Percentiles rank a stretch among this genome's conserved stretches.
Evolutionary conservation across 2,113 vertebrate genomes (phyloP).

Genomic region (Megaleporinus macrocephalus): DNA sequence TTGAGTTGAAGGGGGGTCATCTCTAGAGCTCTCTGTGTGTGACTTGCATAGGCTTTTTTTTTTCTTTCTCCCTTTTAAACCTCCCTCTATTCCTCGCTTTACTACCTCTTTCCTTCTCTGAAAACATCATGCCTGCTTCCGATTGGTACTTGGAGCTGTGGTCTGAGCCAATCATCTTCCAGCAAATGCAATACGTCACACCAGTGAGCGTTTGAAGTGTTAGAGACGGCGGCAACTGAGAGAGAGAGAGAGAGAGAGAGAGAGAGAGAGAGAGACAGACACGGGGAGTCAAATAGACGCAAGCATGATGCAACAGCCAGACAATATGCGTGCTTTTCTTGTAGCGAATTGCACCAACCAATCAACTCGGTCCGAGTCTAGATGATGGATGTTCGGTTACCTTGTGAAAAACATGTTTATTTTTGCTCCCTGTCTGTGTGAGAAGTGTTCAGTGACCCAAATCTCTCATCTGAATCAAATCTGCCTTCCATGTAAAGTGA

Average conservation of each 20-base stretch:
- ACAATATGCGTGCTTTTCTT: conserved; percentile 35
- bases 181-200: conserved; percentile 10
- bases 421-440: conserved; percentile 4
- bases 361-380: not conserved
- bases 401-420: not conserved
- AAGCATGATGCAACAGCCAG: conserved; percentile 37
- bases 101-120: not conserved
- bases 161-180: conserved; percentile 24
- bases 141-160: conserved; percentile 25
- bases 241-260: not conserved
- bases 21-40: not conserved
- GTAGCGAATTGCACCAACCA: conserved; percentile 8
- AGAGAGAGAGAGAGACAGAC: conserved; percentile 27
- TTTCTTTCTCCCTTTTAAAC: not conserved
- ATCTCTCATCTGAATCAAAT: not conserved
- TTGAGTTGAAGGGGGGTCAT: not conserved
- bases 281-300: not conserved
- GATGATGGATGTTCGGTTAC: conserved; percentile 12
- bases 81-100: not conserved
- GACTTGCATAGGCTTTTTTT: not conserved
- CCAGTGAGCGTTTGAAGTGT: conserved; percentile 33
- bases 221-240: conserved; percentile 39
- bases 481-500: no score
- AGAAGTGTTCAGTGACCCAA: not conserved
- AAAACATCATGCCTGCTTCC: not conserved